These are phyloP conservation scores for Antitype chi DNA, from an alignment of 2,888 invertebrate genomes.

Conservation along the genomic window DNA sequence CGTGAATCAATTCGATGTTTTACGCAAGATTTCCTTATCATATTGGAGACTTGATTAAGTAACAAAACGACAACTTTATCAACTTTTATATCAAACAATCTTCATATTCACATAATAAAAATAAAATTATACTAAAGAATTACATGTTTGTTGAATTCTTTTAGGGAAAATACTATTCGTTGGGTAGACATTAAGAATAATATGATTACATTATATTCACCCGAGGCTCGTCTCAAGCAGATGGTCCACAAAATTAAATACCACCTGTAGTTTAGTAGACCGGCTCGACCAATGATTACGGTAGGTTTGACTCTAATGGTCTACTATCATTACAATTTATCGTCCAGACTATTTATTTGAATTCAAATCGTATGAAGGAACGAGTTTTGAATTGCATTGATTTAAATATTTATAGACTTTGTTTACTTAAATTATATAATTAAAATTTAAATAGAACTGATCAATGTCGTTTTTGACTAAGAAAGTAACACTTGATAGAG, in stretches of 20 bases:
- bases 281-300: constrained; percentile 79
- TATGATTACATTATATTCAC: constrained; percentile 68
- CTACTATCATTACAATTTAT: constrained; percentile 80
- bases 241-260: constrained; percentile 78
- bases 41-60: constrained; percentile 42
- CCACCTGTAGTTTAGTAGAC: constrained; percentile 82
- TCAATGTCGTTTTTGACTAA: constrained; percentile 64
- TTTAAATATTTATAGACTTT: constrained; percentile 77
- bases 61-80: constrained; percentile 55
- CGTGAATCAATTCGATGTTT: constrained; percentile 4
- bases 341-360: constrained; percentile 79
- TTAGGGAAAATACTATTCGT: constrained; percentile 52
- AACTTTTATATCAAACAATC: constrained; percentile 43
- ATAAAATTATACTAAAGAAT: constrained; percentile 50
- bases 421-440: constrained; percentile 81
- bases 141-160: constrained; percentile 61
- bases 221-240: constrained; percentile 62
- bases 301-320: constrained; percentile 80
- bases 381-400: constrained; percentile 70
- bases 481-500: constrained; percentile 63
- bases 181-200: constrained; percentile 68
- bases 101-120: constrained; percentile 60
- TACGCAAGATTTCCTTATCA: constrained; percentile 18
- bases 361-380: constrained; percentile 75
- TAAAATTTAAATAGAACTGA: constrained; percentile 70